Base-by-base conservation (phyloP, 2,797 vertebrate species). In the Cichlasoma orientale region DNA sequence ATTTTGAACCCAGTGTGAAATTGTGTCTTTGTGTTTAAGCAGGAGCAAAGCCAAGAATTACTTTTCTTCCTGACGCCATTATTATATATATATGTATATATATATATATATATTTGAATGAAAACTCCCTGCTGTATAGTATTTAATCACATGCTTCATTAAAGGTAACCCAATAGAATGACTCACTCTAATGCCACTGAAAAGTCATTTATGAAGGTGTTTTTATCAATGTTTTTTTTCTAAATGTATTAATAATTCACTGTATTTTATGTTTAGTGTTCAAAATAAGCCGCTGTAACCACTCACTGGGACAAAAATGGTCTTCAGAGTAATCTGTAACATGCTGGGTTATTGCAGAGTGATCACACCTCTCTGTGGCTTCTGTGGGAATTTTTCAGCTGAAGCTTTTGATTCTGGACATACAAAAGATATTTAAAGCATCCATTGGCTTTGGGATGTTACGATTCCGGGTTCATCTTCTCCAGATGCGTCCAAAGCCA, bases 381-480 rank as follows among this genome's bases (percentile, higher is more conserved):
- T 5, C 18, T 44, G 23, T 27, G 23, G 2, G 14, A 44, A 4
- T 18, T 63, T 47, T 47, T 66, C 59, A 66, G 61, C 16, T 0
- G 38, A 66, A 47, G 3, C 9, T 47, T 27, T 66, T 44, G 61
- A 44, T 47, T 66, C 41, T 47, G 4, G 14, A 47, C 14, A 47
- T 6, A 47, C 44, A 14, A 47, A 66, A 66, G 9, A 47, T 23
- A 23, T 29, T 29, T 66, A 19, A 16, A 66, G 61, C 41, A 66
- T 66, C 61, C 27, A 66, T 27, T 47, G 2, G 16, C 23, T 0
- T 66, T 66, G 44, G 44, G 23, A 66, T 47, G 9, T 66, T 19
- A 16, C 0, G 9, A 7, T 25, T 63, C 36, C 0, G 44, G 25
- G 44, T 10, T 21, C 21, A 8, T 19, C 44, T 47, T 29, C 23